Conservation (phyloP, 2,797 vertebrate species). For the Anguilla pacifica region DNA sequence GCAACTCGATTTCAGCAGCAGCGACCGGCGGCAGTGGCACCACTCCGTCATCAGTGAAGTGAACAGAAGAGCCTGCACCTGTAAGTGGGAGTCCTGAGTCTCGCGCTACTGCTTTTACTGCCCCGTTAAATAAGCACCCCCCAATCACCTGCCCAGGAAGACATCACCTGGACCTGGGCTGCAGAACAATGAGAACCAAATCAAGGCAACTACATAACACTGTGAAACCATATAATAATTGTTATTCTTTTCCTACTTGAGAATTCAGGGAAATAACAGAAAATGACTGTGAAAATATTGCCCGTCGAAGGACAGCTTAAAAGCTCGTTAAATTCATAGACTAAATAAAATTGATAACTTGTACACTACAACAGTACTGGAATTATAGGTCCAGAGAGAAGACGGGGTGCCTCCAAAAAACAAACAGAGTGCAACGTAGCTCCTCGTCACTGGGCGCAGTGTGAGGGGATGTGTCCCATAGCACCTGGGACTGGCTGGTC, state of each 20-base stretch:
- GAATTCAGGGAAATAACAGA: not conserved
- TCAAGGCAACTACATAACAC: not conserved
- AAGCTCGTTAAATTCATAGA: conserved; percentile 53
- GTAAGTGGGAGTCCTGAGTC: conserved; percentile 8
- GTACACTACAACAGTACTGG: conserved; percentile 40
- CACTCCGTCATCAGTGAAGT: not conserved
- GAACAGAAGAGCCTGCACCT: not conserved
- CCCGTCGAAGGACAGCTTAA: conserved; percentile 42
- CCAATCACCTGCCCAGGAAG: not conserved
- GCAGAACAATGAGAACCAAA: not conserved
- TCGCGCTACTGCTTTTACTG: not conserved
- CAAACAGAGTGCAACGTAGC: conserved; percentile 41
- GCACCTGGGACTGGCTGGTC: conserved; percentile 50
- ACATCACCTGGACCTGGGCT: not conserved
- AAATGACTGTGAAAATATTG: conserved; percentile 6
- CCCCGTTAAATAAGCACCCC: not conserved
- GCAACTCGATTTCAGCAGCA: not conserved
- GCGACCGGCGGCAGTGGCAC: not conserved
- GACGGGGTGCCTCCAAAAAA: conserved; percentile 29
- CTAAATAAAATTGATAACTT: conserved; percentile 65
- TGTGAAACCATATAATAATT: not conserved
- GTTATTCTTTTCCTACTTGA: not conserved
- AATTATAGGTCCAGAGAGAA: not conserved
- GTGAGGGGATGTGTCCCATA: conserved; percentile 32
- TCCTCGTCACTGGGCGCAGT: conserved; percentile 38